Evolutionary conservation across 2,888 invertebrate species (phyloP), one percentile per base, ranked within the genome.

Genomic region (Dynastes hyllus): DNA sequence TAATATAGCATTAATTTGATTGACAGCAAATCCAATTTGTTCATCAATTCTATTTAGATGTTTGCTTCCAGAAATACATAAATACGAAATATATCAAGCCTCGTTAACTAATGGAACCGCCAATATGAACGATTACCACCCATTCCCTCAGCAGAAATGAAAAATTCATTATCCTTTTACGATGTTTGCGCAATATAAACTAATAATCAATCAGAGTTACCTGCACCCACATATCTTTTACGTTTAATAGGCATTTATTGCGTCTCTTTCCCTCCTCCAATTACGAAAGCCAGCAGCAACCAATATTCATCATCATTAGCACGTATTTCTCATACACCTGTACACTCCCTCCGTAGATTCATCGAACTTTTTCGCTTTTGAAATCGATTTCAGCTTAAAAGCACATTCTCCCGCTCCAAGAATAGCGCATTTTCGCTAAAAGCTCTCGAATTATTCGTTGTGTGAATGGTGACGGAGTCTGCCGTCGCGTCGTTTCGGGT

Each of bases 311-410:
- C 55, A 55, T 55, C 55, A 55, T 55, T 55, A 55, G 16, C 55
- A n/a, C 55, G 55, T 13, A 55, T 55, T 55, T 55, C 13, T 55
- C 55, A 16, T 55, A 45, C 11, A 11, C 55, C n/a, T 55, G 32
- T 37, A 55, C 8, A n/a, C 55, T 16, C 16, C 55, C n/a, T 16
- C 16, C 4, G n/a, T 45, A 45, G 55, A n/a, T 55, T n/a, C n/a
- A n/a, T 16, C 55, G 55, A 55, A 55, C 55, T 16, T 55, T 55
- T 55, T 55, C 55, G 55, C 55, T 55, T 55, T 55, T n/a, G 16
- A 55, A 55, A 55, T 55, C 55, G 55, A 55, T 55, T 55, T 55
- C n/a, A 55, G 55, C 55, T 55, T 55, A 55, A 55, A 55, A 55
- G 5, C 55, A n/a, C n/a, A 13, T 55, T 55, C 13, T 55, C 55